Conservation (phyloP, 2,797 vertebrate genomes). For the Aulostomus chinensis region DNA sequence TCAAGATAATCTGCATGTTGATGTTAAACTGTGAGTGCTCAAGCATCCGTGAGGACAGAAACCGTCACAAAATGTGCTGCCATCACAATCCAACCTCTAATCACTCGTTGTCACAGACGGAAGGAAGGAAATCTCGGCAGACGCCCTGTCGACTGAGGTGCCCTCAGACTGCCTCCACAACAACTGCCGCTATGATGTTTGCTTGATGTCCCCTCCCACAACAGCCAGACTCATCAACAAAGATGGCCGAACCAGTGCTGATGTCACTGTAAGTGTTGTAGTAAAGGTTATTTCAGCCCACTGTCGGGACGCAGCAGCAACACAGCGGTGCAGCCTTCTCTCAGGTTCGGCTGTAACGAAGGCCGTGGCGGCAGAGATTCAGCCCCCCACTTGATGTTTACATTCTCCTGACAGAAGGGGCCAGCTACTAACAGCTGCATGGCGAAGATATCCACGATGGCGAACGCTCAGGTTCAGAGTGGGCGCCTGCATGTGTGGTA, state of each 20-base stretch:
- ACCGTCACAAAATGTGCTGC: slow-evolving; percentile 11
- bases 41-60: slow-evolving; percentile 8
- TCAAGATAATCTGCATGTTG: slow-evolving; percentile 3
- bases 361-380: slow-evolving; percentile 33
- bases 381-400: slow-evolving; percentile 55
- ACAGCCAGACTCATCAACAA: too few species aligned
- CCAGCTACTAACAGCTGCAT: slow-evolving; percentile 56
- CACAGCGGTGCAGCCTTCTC: slow-evolving; percentile 1
- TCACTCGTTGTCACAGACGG: too few species aligned
- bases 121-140: too few species aligned
- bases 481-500: slow-evolving; percentile 20
- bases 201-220: too few species aligned
- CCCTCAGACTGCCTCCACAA: too few species aligned
- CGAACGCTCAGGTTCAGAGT: slow-evolving; percentile 19
- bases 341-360: slow-evolving; percentile 36
- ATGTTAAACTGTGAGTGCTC: slow-evolving; percentile 6
- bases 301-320: too few species aligned
- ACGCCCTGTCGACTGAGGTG: too few species aligned
- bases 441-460: too few species aligned
- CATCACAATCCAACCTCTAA: slow-evolving; percentile 16
- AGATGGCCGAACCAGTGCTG: too few species aligned
- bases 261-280: too few species aligned
- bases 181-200: too few species aligned
- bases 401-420: slow-evolving; percentile 48
- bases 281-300: too few species aligned